These are phyloP conservation scores for Lagopus muta DNA, from an alignment of 2,113 vertebrate species.

Conservation along the genomic window DNA sequence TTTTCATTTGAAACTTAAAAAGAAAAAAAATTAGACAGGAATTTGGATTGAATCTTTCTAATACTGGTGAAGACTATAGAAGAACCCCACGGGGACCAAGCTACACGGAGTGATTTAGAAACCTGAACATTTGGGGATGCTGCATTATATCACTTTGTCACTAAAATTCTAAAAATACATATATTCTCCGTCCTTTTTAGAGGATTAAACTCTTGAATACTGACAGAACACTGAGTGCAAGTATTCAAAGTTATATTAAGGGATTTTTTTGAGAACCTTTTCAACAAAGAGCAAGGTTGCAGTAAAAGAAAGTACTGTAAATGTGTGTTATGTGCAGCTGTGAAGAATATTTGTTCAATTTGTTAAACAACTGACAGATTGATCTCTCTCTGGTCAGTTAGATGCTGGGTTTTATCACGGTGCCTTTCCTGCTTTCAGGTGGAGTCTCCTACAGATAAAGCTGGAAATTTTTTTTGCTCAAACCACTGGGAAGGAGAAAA, in stretches of 20 bases:
- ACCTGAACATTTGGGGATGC: conserved; percentile 56
- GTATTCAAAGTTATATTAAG: conserved; percentile 47
- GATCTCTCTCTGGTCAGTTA: background rate
- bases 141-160: conserved; percentile 64
- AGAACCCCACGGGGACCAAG: conserved; percentile 51
- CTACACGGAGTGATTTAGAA: conserved; percentile 63
- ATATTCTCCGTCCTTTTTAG: conserved; percentile 29
- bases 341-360: conserved; percentile 5
- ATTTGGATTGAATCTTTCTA: conserved; percentile 69
- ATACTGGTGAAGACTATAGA: conserved; percentile 65
- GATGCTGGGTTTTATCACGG: background rate
- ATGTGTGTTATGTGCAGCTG: background rate
- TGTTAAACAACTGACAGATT: background rate
- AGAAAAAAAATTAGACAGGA: conserved; percentile 54
- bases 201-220: conserved; percentile 59
- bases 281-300: background rate
- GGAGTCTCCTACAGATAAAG: conserved; percentile 88
- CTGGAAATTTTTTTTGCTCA: conserved; percentile 85
- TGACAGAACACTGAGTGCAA: conserved; percentile 27
- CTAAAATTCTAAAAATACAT: conserved; percentile 62
- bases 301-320: background rate
- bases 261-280: conserved; percentile 25
- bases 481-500: conserved; percentile 91
- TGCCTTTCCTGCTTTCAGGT: conserved; percentile 80
- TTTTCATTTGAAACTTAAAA: conserved; percentile 69